Percentiles rank a stretch among this genome's conserved stretches.
These are phyloP conservation scores for Herpailurus yagouaroundi DNA, from an alignment of 2,113 vertebrate species.

Conservation along the genomic window DNA sequence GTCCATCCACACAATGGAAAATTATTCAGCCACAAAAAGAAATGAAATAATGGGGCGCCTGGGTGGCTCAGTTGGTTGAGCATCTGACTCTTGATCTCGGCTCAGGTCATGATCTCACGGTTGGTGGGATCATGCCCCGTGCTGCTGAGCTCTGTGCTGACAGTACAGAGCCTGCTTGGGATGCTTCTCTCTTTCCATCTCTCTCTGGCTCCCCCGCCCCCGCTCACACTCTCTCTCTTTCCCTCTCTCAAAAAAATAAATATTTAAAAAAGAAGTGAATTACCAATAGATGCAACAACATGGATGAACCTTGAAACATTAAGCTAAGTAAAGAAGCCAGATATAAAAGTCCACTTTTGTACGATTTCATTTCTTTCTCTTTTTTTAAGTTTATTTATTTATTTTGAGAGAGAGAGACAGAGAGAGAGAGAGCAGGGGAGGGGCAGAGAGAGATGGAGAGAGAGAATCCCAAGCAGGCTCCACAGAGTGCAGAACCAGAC, in stretches of 20 bases:
- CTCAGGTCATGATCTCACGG: background rate
- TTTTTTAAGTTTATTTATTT: too few relatives aligned
- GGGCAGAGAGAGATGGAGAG: too few relatives aligned
- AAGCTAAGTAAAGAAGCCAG: background rate
- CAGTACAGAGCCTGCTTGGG: background rate
- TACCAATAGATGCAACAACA: background rate
- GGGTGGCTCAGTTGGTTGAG: background rate
- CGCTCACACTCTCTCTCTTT: background rate
- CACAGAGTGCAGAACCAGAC: too few relatives aligned
- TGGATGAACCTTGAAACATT: background rate
- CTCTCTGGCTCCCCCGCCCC: background rate
- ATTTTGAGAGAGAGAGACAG: too few relatives aligned
- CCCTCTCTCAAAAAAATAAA: background rate
- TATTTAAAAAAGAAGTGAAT: background rate
- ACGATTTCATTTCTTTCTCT: background rate
- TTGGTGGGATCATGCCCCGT: background rate
- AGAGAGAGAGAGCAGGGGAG: too few relatives aligned
- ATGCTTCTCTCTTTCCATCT: background rate
- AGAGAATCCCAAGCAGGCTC: too few relatives aligned
- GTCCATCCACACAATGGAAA: background rate
- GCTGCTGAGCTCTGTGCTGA: background rate
- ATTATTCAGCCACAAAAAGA: background rate
- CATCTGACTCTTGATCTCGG: background rate
- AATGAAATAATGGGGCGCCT: background rate
- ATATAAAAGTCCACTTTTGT: background rate